These are phyloP conservation scores for Piprites chloris DNA, from an alignment of 2,113 vertebrate species.

Conservation along the genomic window DNA sequence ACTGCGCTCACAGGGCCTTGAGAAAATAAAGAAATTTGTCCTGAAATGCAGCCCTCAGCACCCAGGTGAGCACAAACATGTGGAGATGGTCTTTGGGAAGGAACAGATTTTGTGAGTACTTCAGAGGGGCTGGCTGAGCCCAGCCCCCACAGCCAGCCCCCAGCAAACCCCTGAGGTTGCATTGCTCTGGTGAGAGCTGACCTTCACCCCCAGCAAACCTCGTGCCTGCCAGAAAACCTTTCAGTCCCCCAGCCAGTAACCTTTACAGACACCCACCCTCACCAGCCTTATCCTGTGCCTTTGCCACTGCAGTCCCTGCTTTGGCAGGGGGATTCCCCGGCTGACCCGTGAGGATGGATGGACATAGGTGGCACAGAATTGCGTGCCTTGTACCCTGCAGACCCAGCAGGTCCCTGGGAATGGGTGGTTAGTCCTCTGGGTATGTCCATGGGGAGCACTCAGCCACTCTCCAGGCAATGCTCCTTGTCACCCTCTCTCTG, in stretches of 20 bases:
- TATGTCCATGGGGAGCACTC: not conserved
- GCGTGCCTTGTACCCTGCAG: not conserved
- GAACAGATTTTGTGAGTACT: not conserved
- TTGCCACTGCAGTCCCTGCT: not conserved
- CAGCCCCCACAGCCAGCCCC: not conserved
- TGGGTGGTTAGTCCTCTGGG: fast-evolving
- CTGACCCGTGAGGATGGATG: not conserved
- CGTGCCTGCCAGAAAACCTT: too few species aligned
- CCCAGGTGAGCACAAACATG: not conserved
- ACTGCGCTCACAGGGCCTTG: fast-evolving
- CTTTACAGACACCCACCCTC: not conserved
- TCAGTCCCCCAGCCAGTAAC: not conserved
- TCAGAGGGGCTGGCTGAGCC: not conserved
- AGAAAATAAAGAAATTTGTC: not conserved
- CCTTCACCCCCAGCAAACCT: not conserved
- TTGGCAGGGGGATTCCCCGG: not conserved
- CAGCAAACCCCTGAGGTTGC: not conserved
- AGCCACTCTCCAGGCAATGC: fast-evolving
- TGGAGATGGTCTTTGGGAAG: not conserved
- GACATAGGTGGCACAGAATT: not conserved
- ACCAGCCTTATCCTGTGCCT: not conserved
- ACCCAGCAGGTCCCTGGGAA: not conserved
- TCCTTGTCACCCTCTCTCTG: fast-evolving
- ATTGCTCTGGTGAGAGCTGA: not conserved
- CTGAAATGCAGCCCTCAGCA: not conserved